Base-by-base conservation (phyloP, 2,797 vertebrate species). In the Craterocephalus amniculus region DNA sequence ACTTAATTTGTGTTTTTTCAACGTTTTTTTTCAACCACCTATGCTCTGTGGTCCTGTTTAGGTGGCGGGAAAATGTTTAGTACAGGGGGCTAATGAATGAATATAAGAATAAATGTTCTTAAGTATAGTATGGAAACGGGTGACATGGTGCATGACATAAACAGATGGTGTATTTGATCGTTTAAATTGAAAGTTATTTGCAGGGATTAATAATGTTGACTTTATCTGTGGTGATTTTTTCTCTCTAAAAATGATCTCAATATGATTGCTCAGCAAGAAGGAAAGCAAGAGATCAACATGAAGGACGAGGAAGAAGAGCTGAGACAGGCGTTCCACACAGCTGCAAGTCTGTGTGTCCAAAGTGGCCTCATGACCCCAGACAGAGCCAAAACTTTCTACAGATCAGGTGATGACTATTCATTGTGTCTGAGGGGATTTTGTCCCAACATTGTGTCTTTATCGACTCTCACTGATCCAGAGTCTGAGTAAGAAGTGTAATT, bases 381-480 rank as follows among this genome's bases (percentile, higher is more conserved):
- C 22, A 87, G 78, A 79, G 92, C 87, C 36, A 77, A 72, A 1
- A 76, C 86, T 58, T 95, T 91, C 87, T 89, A 83, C 78, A 85
- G 78, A 73, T 95, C 95, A 83, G 91, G 95, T 95, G 78, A 87
- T 52, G 18, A 20, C 13, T 14, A 13, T 3, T 8, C n/a, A 24
- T 27, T 38, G 55, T 63, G 45, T 64, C 31, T 40, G 48, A 11
- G 58, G 34, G 11, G 32, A 31, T 18, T 48, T 22, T 8, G 22
- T 32, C 6, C 13, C 4, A 54, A 14, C 24, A n/a, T 22, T 13
- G 6, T 43, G 6, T 22, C 0, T 14, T 7, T 12, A 3, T 45
- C 35, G 3, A 34, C 2, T 40, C 1, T 10, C n/a, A 26, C 35
- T 4, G 24, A 49, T 40, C 24, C 26, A 36, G 24, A 32, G 27